A percentile compares a stretch with the other conserved stretches of the same genome.
These are phyloP conservation scores for Pogoniulus pusillus DNA, from an alignment of 2,797 vertebrate genomes.

Conservation along the genomic window DNA sequence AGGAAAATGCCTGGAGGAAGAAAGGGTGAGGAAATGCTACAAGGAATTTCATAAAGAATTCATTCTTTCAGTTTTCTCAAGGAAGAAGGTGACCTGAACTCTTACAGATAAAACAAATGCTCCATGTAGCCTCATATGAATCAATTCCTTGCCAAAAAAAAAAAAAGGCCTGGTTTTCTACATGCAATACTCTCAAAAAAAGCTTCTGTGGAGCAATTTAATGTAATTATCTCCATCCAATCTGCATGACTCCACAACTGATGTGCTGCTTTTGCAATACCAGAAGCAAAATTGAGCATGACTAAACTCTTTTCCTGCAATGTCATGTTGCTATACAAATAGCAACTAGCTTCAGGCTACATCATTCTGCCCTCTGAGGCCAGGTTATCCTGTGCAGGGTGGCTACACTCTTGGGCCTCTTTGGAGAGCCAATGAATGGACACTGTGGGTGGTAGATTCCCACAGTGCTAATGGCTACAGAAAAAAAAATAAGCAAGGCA, in stretches of 20 bases:
- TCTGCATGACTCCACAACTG: neutral
- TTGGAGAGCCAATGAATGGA: slow-evolving; percentile 27
- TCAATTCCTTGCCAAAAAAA: neutral
- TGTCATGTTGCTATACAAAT: neutral
- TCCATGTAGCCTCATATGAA: neutral
- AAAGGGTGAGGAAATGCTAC: neutral
- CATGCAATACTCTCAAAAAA: neutral
- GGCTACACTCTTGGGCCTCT: neutral
- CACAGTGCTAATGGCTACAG: neutral
- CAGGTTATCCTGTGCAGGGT: slow-evolving; percentile 28
- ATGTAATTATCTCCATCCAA: neutral
- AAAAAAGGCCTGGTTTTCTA: neutral
- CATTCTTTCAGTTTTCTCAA: neutral
- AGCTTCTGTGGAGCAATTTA: neutral
- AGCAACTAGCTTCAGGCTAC: slow-evolving; percentile 13
- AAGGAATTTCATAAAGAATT: neutral
- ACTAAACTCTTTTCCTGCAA: slow-evolving; percentile 29
- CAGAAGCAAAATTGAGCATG: slow-evolving; percentile 40
- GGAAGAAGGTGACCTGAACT: neutral
- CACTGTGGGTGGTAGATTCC: slow-evolving; percentile 47
- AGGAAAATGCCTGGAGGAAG: neutral
- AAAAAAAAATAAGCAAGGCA: slow-evolving; percentile 11
- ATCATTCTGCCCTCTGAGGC: neutral
- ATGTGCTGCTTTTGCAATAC: slow-evolving; percentile 1
- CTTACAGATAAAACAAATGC: slow-evolving; percentile 3